Evolutionary conservation across 2,113 vertebrate genomes (phyloP).

Genomic region (Neomonachus schauinslandi): DNA sequence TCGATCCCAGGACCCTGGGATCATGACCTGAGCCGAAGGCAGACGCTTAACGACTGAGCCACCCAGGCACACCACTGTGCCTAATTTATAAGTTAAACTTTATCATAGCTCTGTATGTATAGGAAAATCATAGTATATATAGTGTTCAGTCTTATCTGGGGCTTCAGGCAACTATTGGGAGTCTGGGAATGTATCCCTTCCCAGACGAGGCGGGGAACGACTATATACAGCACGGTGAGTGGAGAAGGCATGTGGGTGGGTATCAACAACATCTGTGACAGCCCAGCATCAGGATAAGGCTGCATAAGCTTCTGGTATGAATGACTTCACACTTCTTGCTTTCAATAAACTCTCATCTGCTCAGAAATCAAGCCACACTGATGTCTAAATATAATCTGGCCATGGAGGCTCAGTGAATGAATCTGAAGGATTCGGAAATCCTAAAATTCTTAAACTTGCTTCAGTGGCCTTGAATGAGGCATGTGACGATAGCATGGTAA

Average conservation of each 20-base stretch:
- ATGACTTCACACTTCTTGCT: neutral
- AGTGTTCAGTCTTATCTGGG: neutral
- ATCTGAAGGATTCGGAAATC: neutral
- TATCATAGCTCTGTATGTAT: neutral
- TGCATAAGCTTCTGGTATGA: neutral
- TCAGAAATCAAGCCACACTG: neutral
- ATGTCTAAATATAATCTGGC: neutral
- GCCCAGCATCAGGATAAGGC: neutral
- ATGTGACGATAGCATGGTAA: neutral
- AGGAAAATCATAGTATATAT: neutral
- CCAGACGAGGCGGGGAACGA: neutral
- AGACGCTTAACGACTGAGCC: no score
- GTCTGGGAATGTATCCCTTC: neutral
- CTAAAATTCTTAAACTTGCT: neutral
- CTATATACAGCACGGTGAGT: neutral
- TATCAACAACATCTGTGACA: neutral
- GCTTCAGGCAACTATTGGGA: no score
- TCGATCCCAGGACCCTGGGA: no score
- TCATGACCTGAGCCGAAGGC: no score
- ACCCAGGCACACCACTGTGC: neutral
- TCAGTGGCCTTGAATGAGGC: neutral
- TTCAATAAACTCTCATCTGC: neutral
- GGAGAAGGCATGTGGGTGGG: neutral
- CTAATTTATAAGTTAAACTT: neutral
- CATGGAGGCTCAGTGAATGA: neutral